Evolutionary conservation across 92 coral and sea anemone genomes (phyloP), one percentile per base, ranked within the genome.

Genomic region (Phenganax subtilis): DNA sequence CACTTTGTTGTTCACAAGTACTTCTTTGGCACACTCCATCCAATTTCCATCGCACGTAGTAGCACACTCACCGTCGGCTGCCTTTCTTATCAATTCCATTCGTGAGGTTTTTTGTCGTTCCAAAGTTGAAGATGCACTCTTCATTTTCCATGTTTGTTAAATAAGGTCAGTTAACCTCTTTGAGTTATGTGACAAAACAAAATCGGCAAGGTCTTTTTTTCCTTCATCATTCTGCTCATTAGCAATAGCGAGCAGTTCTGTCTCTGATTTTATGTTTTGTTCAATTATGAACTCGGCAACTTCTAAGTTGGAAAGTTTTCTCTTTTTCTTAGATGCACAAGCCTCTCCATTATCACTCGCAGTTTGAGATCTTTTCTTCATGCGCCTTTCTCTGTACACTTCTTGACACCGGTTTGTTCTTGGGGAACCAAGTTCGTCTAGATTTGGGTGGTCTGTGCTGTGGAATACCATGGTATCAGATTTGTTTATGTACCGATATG

Each of bases 1-100:
- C 16, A 75, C 77, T n/a, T 72, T 61, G 61, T 76, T 84, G 11
- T 82, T 73, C 2, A 60, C 55, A 1, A 82, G 76, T 17, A 59
- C 28, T 12, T 61, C 56, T 20, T 20, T 20, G 25, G 25, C 25
- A 20, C 25, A 20, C 25, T 20, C 25, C 25, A 12, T 57, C 57
- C 54, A 76, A 59, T 25, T 53, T 63, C 54, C 69, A 77, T 25
- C 75, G 30, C 75, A 70, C 15, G 75, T 29, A 17, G 75, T 29
- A 17, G 53, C 75, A 29, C 53, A 70, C 30, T 70, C 75, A 70
- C 44, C 75, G 53, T 52, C 30, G 9, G 25, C 25, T 20, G 25
- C 25, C 25, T 20, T 20, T 20, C 25, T 20, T 20, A 20, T 20
- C 15, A 56, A 56, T 9, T 56, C 60, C 60, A 56, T 56, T 14